Evolutionary conservation across 2,797 vertebrate species (phyloP).

Genomic region (Linurgus olivaceus): DNA sequence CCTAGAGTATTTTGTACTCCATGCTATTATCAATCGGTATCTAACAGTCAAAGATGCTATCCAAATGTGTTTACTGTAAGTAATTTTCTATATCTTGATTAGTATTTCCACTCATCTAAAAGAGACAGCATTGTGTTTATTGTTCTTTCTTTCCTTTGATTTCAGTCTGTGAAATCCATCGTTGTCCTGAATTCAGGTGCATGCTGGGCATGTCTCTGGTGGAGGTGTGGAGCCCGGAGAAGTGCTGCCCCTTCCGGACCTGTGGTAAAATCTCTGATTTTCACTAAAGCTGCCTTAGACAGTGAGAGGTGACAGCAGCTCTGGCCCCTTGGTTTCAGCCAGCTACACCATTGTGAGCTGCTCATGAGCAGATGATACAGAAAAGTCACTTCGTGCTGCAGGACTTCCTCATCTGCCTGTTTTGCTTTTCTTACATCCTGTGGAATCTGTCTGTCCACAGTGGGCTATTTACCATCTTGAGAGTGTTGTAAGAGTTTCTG

Average conservation of each 20-base stretch:
- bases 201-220: constrained; percentile 83
- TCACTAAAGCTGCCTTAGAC: neutral
- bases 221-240: constrained; percentile 79
- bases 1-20: neutral
- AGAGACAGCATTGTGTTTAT: neutral
- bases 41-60: neutral
- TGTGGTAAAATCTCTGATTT: constrained; percentile 81
- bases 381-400: neutral
- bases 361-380: neutral
- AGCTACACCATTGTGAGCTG: neutral
- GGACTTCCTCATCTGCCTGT: neutral
- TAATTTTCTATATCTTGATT: neutral
- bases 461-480: neutral
- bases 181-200: constrained; percentile 85
- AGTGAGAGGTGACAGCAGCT: neutral
- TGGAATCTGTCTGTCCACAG: neutral
- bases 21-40: neutral
- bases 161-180: constrained; percentile 88
- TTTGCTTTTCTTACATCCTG: too few relatives aligned
- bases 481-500: neutral
- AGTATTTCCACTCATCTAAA: neutral
- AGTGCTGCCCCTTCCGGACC: constrained; percentile 87
- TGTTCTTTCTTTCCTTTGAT: neutral
- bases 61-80: neutral
- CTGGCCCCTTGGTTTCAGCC: neutral